Evolutionary conservation across 2,797 vertebrate genomes (phyloP).

Genomic region (Botia kubotai): DNA sequence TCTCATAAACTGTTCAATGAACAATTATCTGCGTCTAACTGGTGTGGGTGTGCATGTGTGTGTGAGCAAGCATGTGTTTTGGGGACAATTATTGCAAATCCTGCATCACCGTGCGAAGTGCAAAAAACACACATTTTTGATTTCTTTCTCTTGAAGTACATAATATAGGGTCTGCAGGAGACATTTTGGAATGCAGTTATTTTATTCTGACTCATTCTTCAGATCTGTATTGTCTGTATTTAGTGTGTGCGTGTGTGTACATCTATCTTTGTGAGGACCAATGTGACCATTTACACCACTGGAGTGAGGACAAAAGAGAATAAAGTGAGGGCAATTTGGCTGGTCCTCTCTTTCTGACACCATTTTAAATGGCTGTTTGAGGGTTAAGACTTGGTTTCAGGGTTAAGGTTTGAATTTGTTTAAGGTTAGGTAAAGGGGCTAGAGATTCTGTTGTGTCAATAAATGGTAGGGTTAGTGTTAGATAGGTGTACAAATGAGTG

Average conservation of each 20-base stretch:
- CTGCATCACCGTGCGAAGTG: conserved; percentile 15
- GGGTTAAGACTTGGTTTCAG: too few species aligned
- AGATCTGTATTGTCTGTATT: neutral
- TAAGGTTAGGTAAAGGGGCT: too few species aligned
- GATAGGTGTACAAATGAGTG: too few species aligned
- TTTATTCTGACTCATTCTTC: neutral
- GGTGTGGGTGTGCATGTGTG: conserved; percentile 45
- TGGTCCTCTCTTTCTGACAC: too few species aligned
- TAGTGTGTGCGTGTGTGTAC: neutral
- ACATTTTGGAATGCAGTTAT: neutral
- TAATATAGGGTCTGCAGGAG: neutral
- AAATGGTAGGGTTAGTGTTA: too few species aligned
- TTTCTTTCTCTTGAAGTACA: neutral
- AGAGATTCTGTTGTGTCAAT: too few species aligned
- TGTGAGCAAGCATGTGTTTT: conserved; percentile 51
- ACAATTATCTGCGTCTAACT: conserved; percentile 24
- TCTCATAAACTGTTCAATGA: conserved; percentile 37
- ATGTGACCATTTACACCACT: too few species aligned
- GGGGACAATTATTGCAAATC: conserved; percentile 17
- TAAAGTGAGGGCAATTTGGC: too few species aligned
- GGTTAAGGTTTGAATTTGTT: too few species aligned
- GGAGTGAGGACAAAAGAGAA: too few species aligned
- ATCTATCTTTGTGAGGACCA: too few species aligned
- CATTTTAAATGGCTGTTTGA: too few species aligned
- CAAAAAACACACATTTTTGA: neutral